Base-by-base conservation (phyloP, 92 coral and sea anemone genomes). In the Palythoa caribaeorum region DNA sequence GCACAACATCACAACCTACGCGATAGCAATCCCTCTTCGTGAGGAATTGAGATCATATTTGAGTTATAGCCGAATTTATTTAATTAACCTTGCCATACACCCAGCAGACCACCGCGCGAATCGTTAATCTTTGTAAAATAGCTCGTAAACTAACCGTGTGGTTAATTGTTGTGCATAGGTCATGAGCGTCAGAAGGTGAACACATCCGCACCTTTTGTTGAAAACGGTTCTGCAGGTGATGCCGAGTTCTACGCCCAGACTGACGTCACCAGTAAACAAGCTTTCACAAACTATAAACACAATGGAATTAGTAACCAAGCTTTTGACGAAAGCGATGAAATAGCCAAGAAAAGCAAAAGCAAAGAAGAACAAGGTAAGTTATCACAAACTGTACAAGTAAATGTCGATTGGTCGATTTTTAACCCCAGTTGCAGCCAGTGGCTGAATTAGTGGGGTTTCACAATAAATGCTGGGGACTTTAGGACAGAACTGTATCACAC, bases 251-350 rank as follows among this genome's bases (percentile, higher is more conserved):
- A 79, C 17, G 84, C 84, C 40, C 73, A 79, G 38, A 51, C 48
- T 21, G 55, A 13, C 72, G 9, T 63, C 17, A n/a, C 70, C 17
- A n/a, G 52, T 8, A 76, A 76, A 48, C 38, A 38, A 7, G 79
- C 21, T 14, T n/a, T 14, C 9, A 48, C 79, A 76, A 20, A 47
- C 38, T 50, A 20, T 38, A 48, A 37, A 1, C 57, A 20, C 35
- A 19, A 39, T 12, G 84, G 84, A 65, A 79, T 79, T 13, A 39
- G 70, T 51, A 79, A 79, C 84, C 72, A 79, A 19, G 84, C 73
- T 54, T 79, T 79, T 79, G 72, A 60, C 52, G 53, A 36, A 40
- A 60, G 68, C 48, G 40, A 19, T 55, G 83, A n/a, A 55, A 14
- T 51, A 77, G n/a, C 36, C 13, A 79, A 48, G 16, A 44, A 79